Evolutionary conservation across 2,113 vertebrate species (phyloP), one percentile per base, ranked within the genome.

Genomic region (Vidua chalybeata): DNA sequence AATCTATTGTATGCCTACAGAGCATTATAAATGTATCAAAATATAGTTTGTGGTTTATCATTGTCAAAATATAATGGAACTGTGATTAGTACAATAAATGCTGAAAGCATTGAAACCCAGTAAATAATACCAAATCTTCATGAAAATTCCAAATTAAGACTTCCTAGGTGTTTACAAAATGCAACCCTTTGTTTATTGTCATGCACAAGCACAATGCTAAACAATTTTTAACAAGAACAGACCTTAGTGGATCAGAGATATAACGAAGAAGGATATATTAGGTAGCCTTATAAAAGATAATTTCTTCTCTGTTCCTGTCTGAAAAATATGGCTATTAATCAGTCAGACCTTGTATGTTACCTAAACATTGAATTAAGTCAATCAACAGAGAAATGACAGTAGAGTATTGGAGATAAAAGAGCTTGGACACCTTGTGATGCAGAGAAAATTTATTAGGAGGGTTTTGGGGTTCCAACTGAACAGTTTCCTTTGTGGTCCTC

Each of bases 31-130:
- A 89, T 84, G n/a, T 75, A 85, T 89, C 74, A 91, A 69, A 84
- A 87, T 54, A 69, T 16, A 55, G 23, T 39, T 78, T 84, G 28
- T 1, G 1, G 30, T 69, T 91, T 88, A 68, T 85, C 43, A 66
- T 31, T 82, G 48, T 66, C 46, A 96, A 92, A 87, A 79, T 79
- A 66, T 39, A 95, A 89, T 94, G 43, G 33, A 72, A 56, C 58
- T 78, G 15, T 81, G 51, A 87, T 89, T 94, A 87, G n/a, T 33
- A 67, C n/a, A 87, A 89, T 75, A 75, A 92, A 78, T 37, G n/a
- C 31, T 89, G 43, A 56, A 91, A 91, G 26, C 49, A 69, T 27
- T 69, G 23, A 95, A 91, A 76, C 11, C 9, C 48, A 64, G 31
- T 41, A 84, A 94, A 94, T 76, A 72, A 74, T 68, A 84, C 10